These are phyloP conservation scores for Sciurus vulgaris DNA, from an alignment of 2,797 vertebrate genomes.

Conservation along the genomic window DNA sequence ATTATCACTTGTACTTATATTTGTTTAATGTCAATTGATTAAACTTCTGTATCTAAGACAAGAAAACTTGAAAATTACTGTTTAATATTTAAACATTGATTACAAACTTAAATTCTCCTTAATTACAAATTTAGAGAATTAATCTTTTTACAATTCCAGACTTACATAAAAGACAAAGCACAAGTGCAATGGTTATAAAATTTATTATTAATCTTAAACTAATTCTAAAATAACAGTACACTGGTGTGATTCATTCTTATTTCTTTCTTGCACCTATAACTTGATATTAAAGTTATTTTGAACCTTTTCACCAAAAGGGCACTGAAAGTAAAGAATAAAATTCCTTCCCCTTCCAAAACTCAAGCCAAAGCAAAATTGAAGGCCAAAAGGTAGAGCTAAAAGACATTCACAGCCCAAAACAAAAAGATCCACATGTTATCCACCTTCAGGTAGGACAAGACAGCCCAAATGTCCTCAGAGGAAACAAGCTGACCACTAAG, in stretches of 20 bases:
- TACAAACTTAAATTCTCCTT: conserved; percentile 12
- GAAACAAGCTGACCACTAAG: background rate
- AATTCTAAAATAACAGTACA: conserved; percentile 47
- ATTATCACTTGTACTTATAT: background rate
- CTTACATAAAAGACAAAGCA: conserved; percentile 14
- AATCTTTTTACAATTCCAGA: background rate
- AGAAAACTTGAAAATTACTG: conserved; percentile 21
- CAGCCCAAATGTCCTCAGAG: background rate
- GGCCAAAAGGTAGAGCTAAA: background rate
- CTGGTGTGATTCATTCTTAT: conserved; percentile 19
- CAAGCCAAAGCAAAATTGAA: background rate
- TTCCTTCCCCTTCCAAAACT: background rate
- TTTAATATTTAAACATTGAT: conserved; percentile 48
- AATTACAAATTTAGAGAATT: conserved; percentile 28
- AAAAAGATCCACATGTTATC: background rate
- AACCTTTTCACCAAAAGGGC: background rate
- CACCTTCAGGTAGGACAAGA: background rate
- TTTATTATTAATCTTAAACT: conserved; percentile 27
- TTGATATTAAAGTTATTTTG: conserved; percentile 22
- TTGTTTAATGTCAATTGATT: conserved; percentile 25
- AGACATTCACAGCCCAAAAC: background rate
- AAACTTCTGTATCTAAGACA: background rate
- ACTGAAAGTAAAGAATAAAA: background rate
- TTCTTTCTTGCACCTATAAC: conserved; percentile 20
- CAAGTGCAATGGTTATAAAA: conserved; percentile 26